Evolutionary conservation across 2,797 vertebrate species (phyloP), one percentile per base, ranked within the genome.

Genomic region (Peromyscus aztecus): DNA sequence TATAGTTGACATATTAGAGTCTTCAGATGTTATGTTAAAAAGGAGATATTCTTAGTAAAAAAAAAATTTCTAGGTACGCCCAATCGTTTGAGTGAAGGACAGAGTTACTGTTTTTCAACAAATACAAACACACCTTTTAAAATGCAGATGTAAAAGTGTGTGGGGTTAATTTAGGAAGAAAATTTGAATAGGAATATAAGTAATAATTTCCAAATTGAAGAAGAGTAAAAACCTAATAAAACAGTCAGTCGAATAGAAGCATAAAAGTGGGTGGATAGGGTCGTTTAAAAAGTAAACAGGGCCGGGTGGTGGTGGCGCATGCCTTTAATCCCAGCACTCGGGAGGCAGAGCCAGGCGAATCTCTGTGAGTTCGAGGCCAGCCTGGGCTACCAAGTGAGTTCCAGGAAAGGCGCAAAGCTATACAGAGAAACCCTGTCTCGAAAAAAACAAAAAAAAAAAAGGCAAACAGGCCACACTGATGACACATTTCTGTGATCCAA

Each of bases 171-270:
- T 86, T 89, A 96, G 80, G 84, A 97, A 95, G 75, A 78, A 86
- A 97, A 89, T n/a, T 96, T 82, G 61, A 92, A 67, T 89, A 87
- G 76, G 10, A 92, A 86, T 95, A 65, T 82, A 94, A 96, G 34
- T 90, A 34, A 61, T 94, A 88, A 81, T 59, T 85, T 91, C 43
- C 34, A 94, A 94, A 84, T 81, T 93, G 24, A 88, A 95, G 40
- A 29, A 95, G n/a, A 23, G n/a, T 88, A 37, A 91, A 52, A 92
- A 90, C 13, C 31, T 67, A 84, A 59, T 91, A 78, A 91, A 90
- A 93, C 52, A 19, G 27, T 69, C 11, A 91, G 13, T 81, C n/a
- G n/a, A 84, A 19, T 27, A 89, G 52, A 93, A 67, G 65, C 75
- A 89, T 61, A 89, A 57, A 82, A 93, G 9, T 46, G 27, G 17